Conservation (phyloP, 2,797 vertebrate genomes). For the Antennarius maculatus region DNA sequence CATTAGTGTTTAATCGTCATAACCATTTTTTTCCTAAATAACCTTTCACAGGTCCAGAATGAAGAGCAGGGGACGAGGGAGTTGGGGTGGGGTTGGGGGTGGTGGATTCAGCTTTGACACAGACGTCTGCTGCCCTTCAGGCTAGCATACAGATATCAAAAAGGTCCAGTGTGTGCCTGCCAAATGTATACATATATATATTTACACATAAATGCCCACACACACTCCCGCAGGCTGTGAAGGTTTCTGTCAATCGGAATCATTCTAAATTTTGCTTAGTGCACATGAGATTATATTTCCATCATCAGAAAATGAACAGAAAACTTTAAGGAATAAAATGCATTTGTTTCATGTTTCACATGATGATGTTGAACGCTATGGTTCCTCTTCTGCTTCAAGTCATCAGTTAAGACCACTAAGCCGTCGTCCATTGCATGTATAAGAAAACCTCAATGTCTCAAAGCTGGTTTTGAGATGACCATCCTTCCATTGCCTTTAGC, state of each 20-base stretch:
- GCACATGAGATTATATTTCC: slow-evolving; percentile 76
- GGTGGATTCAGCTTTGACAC: slow-evolving; percentile 50
- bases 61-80: slow-evolving; percentile 19
- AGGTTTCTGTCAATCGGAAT: slow-evolving; percentile 70
- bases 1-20: slow-evolving; percentile 49
- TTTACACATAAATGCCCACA: slow-evolving; percentile 75
- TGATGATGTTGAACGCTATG: slow-evolving; percentile 63
- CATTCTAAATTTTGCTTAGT: slow-evolving; percentile 73
- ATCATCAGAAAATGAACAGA: slow-evolving; percentile 58
- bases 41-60: slow-evolving; percentile 58
- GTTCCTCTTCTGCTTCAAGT: slow-evolving; percentile 56
- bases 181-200: slow-evolving; percentile 83
- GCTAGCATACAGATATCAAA: slow-evolving; percentile 75
- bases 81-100: background rate
- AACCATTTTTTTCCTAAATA: slow-evolving; percentile 26
- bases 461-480: slow-evolving; percentile 53
- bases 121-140: slow-evolving; percentile 65
- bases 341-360: slow-evolving; percentile 64
- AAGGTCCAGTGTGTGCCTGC: slow-evolving; percentile 80
- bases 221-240: slow-evolving; percentile 68
- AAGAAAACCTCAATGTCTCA: slow-evolving; percentile 60
- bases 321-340: slow-evolving; percentile 30
- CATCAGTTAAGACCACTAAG: slow-evolving; percentile 66
- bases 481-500: slow-evolving; percentile 57
- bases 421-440: slow-evolving; percentile 77